Evolutionary conservation across 2,113 vertebrate genomes (phyloP).

Genomic region (Dicentrarchus labrax): DNA sequence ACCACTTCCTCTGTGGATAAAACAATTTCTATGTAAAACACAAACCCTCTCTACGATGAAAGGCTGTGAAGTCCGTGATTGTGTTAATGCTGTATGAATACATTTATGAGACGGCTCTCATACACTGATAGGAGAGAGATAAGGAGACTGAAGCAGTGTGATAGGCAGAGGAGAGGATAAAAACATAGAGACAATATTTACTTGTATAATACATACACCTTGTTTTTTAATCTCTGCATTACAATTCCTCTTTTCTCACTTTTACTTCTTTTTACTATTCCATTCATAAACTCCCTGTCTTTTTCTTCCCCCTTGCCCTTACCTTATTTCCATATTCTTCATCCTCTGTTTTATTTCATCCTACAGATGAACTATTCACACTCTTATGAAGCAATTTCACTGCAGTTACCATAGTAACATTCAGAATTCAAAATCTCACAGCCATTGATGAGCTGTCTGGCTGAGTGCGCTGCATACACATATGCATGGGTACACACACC

Average conservation of each 20-base stretch:
- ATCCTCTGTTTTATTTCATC: slow-evolving; percentile 50
- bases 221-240: background rate
- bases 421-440: slow-evolving; percentile 64
- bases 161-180: background rate
- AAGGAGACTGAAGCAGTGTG: slow-evolving; percentile 12
- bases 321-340: slow-evolving; percentile 37
- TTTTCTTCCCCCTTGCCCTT: slow-evolving; percentile 3
- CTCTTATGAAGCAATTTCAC: slow-evolving; percentile 59
- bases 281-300: slow-evolving; percentile 47
- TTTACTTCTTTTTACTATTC: background rate
- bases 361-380: slow-evolving; percentile 52
- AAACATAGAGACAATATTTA: background rate
- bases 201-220: background rate
- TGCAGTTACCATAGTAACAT: slow-evolving; percentile 82
- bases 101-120: slow-evolving; percentile 10
- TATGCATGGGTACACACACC: slow-evolving; percentile 1
- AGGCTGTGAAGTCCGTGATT: slow-evolving; percentile 18
- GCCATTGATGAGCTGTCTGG: slow-evolving; percentile 76
- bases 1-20: background rate
- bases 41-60: slow-evolving; percentile 10
- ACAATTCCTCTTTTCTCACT: background rate
- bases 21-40: slow-evolving; percentile 38
- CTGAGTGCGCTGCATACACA: slow-evolving; percentile 49
- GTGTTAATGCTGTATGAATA: slow-evolving; percentile 18
- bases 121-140: background rate